Percentiles rank a stretch among this genome's conserved stretches.
Evolutionary conservation across 1,140 invertebrate genomes (phyloP).

Genomic region (Hyposmocoma kahamanoa): DNA sequence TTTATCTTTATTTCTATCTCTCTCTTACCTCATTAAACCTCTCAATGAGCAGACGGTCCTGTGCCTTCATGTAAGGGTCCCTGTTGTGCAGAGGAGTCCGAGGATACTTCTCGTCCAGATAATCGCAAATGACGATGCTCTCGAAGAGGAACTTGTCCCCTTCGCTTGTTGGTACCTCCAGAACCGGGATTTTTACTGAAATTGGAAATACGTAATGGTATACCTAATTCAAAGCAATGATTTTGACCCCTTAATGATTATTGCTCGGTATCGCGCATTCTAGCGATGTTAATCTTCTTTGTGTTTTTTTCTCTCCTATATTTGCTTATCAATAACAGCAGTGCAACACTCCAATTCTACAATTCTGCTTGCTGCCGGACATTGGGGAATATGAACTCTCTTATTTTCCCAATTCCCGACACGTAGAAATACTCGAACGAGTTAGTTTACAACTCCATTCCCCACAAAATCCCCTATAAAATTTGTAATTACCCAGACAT

Average conservation of each 20-base stretch:
- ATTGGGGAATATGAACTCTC: too few relatives aligned
- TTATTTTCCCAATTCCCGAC: too few relatives aligned
- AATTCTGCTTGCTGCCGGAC: background rate
- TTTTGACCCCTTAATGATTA: too few relatives aligned
- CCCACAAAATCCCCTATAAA: too few relatives aligned
- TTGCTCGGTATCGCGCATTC: background rate
- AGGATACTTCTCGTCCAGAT: constrained; percentile 86
- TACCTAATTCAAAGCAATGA: background rate
- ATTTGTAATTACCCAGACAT: too few relatives aligned
- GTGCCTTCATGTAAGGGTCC: constrained; percentile 85
- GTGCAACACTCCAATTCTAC: background rate
- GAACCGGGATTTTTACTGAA: constrained; percentile 86
- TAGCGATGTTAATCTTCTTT: too few relatives aligned
- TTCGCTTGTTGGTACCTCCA: constrained; percentile 81
- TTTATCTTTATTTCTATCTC: too few relatives aligned
- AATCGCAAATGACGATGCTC: constrained; percentile 85
- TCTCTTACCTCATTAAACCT: constrained; percentile 77
- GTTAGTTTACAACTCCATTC: too few relatives aligned
- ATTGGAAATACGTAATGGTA: constrained; percentile 5
- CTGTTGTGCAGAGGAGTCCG: constrained; percentile 78
- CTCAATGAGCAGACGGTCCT: constrained; percentile 86
- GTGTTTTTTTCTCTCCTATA: background rate
- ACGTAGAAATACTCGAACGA: too few relatives aligned
- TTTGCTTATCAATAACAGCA: background rate
- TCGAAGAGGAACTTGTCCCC: constrained; percentile 80